Evolutionary conservation across 2,797 vertebrate genomes (phyloP).

Genomic region (Iguana delicatissima): DNA sequence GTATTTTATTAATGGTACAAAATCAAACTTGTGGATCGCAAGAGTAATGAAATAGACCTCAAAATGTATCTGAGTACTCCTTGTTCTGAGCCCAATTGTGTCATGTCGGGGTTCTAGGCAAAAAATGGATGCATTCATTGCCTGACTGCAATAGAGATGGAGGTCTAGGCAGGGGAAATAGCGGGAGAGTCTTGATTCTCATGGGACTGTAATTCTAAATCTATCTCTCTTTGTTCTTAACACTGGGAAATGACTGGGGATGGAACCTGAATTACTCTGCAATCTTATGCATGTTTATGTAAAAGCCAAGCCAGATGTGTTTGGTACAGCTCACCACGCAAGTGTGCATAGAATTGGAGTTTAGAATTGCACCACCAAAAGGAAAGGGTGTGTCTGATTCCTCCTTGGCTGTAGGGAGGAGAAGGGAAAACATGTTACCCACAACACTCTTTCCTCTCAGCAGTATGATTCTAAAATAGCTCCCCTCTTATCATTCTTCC

Average conservation of each 20-base stretch:
- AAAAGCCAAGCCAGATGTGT: background rate
- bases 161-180: too few relatives aligned
- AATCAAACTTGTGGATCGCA: background rate
- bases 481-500: background rate
- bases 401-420: background rate
- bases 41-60: background rate
- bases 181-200: background rate
- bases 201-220: background rate
- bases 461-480: background rate
- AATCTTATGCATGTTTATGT: background rate
- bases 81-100: too few relatives aligned
- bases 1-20: slow-evolving; percentile 14
- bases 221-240: background rate
- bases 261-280: background rate
- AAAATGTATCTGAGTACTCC: background rate
- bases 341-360: background rate
- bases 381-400: background rate
- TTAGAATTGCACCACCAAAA: background rate
- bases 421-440: background rate
- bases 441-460: background rate
- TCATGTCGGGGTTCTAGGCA: background rate
- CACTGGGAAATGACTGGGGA: background rate
- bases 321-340: background rate
- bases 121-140: background rate
- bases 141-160: background rate